These are phyloP conservation scores for Mustela lutreola DNA, from an alignment of 2,113 vertebrate genomes.

Conservation along the genomic window DNA sequence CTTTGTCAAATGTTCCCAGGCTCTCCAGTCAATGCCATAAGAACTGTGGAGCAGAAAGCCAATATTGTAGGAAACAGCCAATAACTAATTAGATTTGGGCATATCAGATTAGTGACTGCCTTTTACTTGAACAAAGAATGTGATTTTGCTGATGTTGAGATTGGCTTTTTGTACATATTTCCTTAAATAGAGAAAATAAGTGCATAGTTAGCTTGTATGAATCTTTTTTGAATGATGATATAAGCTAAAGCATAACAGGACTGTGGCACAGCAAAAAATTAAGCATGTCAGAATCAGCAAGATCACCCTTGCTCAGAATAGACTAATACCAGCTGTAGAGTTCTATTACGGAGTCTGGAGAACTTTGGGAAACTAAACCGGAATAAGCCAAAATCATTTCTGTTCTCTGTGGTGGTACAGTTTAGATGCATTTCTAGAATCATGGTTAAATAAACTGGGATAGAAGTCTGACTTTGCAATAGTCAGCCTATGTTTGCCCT, in stretches of 20 bases:
- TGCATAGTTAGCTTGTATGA: neutral
- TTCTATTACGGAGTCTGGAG: neutral
- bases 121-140: neutral
- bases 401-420: neutral
- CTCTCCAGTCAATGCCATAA: neutral
- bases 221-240: neutral
- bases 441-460: neutral
- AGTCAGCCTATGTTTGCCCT: accelerated
- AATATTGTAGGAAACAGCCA: neutral
- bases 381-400: neutral
- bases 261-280: neutral
- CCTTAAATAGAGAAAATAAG: conserved; percentile 7
- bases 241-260: neutral
- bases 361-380: neutral
- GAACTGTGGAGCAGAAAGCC: neutral
- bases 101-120: neutral
- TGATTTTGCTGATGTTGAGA: neutral
- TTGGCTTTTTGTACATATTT: neutral
- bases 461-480: neutral
- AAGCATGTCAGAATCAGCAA: neutral
- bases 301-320: neutral
- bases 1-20: neutral
- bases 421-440: neutral
- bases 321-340: neutral
- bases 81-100: neutral